Conservation (phyloP, 2,797 vertebrate genomes). For the Ctenosaura bakeri region DNA sequence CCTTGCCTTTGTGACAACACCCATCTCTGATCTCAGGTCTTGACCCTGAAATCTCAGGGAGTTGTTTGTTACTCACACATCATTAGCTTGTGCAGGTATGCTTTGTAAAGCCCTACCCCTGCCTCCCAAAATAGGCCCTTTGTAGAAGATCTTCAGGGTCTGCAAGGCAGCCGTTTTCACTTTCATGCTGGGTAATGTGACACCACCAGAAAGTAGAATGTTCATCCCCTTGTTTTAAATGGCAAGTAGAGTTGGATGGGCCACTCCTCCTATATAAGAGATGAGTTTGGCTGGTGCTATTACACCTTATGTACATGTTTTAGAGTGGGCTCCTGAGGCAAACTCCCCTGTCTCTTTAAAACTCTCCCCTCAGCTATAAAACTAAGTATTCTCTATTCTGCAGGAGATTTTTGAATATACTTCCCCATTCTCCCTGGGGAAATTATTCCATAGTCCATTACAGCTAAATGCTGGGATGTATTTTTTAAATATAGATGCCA, state of each 20-base stretch:
- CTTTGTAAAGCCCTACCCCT: not conserved
- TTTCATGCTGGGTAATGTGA: not conserved
- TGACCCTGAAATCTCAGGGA: no score
- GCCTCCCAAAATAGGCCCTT: no score
- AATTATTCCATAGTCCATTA: conserved; percentile 40
- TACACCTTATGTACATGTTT: not conserved
- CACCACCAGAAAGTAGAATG: not conserved
- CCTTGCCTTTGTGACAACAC: no score
- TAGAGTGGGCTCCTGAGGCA: not conserved
- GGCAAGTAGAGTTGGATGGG: not conserved
- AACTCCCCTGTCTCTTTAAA: conserved; percentile 8
- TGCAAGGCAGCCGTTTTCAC: not conserved
- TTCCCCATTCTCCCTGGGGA: not conserved
- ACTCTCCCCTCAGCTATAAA: conserved; percentile 4
- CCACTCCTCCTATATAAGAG: not conserved
- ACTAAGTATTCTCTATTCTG: not conserved
- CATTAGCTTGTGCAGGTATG: not conserved
- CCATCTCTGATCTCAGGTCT: no score
- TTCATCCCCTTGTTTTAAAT: not conserved
- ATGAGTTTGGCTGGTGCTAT: not conserved
- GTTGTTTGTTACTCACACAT: no score
- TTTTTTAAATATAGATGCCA: conserved; percentile 21
- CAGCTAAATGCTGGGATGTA: conserved; percentile 17
- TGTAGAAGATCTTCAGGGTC: not conserved
- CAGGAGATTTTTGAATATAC: conserved; percentile 18